Evolutionary conservation across 2,797 vertebrate genomes (phyloP).

Genomic region (Poeciliopsis paucimaculata): DNA sequence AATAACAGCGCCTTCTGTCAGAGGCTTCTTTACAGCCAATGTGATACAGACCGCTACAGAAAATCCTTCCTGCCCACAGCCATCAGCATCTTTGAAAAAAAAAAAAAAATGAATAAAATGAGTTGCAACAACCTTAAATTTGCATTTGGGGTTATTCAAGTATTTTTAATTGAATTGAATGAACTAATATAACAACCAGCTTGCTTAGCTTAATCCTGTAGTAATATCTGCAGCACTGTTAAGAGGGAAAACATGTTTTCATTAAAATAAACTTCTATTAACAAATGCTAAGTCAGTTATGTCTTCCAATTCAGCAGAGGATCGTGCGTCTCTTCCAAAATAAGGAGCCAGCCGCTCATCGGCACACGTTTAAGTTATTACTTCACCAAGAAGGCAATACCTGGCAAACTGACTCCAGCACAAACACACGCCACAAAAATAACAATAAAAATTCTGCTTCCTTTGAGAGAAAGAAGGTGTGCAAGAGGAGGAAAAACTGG

Average conservation of each 20-base stretch:
- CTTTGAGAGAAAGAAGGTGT: slow-evolving; percentile 17
- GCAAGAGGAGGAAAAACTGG: slow-evolving; percentile 19
- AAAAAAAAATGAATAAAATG: not conserved
- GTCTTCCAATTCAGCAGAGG: slow-evolving; percentile 4
- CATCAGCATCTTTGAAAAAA: not conserved
- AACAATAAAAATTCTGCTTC: slow-evolving; percentile 13
- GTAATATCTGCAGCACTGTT: not conserved
- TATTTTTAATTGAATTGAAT: not conserved
- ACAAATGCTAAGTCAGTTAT: slow-evolving; percentile 7
- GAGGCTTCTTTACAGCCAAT: not conserved
- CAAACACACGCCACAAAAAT: not conserved
- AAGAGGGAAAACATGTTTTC: not conserved
- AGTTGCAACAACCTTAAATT: not conserved
- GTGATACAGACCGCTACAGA: not conserved
- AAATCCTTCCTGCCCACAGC: not conserved
- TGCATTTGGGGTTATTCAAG: too few relatives aligned
- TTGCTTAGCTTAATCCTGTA: not conserved
- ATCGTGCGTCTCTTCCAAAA: not conserved
- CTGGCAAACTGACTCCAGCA: slow-evolving; percentile 43
- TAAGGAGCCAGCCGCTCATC: slow-evolving; percentile 15
- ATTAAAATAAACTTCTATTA: slow-evolving; percentile 14
- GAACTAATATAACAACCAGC: not conserved
- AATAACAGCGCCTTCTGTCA: not conserved
- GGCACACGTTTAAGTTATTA: slow-evolving; percentile 39
- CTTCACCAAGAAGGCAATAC: slow-evolving; percentile 43